Evolutionary conservation across 2,113 vertebrate genomes (phyloP).

Genomic region (Sphaerodactylus townsendi): DNA sequence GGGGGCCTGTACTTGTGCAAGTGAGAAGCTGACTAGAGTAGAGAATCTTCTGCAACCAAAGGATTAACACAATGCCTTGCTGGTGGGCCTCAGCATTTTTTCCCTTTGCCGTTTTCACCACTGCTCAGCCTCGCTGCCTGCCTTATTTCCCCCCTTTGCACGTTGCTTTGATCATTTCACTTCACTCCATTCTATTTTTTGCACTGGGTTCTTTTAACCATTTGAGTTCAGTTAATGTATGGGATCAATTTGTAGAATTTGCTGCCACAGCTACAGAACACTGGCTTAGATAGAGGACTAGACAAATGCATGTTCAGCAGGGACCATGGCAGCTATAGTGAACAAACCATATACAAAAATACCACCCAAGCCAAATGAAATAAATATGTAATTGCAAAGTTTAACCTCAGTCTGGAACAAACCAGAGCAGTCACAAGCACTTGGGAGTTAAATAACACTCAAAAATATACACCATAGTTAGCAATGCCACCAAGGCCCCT

Average conservation of each 20-base stretch:
- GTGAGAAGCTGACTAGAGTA: neutral
- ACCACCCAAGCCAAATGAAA: too few relatives aligned
- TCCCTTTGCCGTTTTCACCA: neutral
- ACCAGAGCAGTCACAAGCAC: too few relatives aligned
- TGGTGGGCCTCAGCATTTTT: neutral
- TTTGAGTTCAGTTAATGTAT: neutral
- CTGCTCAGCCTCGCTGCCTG: neutral
- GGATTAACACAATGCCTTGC: too few relatives aligned
- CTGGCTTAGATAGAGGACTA: too few relatives aligned
- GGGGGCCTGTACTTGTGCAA: neutral
- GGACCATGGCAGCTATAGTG: too few relatives aligned
- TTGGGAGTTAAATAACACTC: too few relatives aligned
- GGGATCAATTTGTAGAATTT: neutral
- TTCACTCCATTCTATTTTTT: neutral
- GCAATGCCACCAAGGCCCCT: too few relatives aligned
- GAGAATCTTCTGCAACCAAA: neutral
- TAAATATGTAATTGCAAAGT: too few relatives aligned
- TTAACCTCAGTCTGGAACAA: too few relatives aligned
- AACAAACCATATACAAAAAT: too few relatives aligned
- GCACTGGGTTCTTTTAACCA: neutral
- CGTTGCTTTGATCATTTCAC: neutral
- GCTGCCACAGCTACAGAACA: neutral
- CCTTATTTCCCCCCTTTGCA: neutral
- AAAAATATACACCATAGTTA: too few relatives aligned
- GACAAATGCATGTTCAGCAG: too few relatives aligned